A percentile compares a stretch with the other conserved stretches of the same genome.
phyloP scores from a whole-genome alignment of 1,140 invertebrate species.

The Lysiphlebus fabarum region DNA sequence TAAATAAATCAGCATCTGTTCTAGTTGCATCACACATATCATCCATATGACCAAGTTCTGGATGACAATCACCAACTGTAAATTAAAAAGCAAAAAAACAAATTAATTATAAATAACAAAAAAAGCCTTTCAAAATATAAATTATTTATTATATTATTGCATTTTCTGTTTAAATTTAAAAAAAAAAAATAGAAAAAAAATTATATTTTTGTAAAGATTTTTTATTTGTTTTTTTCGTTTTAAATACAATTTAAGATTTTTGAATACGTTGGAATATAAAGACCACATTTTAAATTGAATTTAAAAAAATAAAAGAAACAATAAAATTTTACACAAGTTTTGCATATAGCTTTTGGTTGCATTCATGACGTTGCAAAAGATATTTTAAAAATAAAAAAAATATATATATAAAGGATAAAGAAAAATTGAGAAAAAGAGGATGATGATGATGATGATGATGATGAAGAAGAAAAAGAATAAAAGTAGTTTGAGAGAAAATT shows the following conservation, averaged over 20 bases:
- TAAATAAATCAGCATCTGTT: conserved; percentile 69
- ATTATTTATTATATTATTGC: too few relatives aligned
- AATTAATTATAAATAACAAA: neutral
- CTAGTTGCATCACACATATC: conserved; percentile 65
- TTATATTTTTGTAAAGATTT: neutral
- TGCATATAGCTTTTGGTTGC: conserved; percentile 12
- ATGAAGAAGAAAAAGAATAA: too few relatives aligned
- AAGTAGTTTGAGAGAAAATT: conserved; percentile 19
- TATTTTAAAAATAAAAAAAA: too few relatives aligned
- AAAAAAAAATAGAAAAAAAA: neutral
- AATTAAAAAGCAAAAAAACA: conserved; percentile 13
- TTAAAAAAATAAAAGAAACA: too few relatives aligned
- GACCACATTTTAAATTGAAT: neutral
- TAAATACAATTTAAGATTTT: neutral
- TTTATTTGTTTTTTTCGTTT: too few relatives aligned
- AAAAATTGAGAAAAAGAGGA: conserved; percentile 23
- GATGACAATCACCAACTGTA: conserved; percentile 22
- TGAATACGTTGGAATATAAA: conserved; percentile 3
- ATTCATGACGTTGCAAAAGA: conserved; percentile 9
- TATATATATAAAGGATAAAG: too few relatives aligned
- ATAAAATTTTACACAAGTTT: neutral
- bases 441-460: conserved; percentile 30
- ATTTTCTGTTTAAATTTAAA: too few relatives aligned
- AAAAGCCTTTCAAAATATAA: neutral
- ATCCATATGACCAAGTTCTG: conserved; percentile 42